phyloP scores from a whole-genome alignment of 1,140 invertebrate species.

The Drosophila lini region DNA sequence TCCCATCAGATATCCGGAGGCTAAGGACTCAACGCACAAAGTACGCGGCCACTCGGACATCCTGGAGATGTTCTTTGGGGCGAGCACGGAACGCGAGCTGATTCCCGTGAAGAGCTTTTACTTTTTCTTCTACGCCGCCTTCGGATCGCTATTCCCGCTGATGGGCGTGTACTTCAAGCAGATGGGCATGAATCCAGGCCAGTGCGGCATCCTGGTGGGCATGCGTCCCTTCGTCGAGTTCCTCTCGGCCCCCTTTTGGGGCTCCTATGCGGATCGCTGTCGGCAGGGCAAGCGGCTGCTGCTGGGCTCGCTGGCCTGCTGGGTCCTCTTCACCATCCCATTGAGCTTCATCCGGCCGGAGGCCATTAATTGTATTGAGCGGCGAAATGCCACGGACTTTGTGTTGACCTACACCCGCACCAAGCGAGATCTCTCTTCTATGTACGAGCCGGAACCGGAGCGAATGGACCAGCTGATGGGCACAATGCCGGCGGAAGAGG shows the following conservation, averaged over 20 bases:
- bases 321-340: conserved; percentile 98
- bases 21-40: conserved; percentile 95
- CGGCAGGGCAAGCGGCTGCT: conserved; percentile 94
- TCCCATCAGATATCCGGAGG: conserved; percentile 88
- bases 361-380: conserved; percentile 93
- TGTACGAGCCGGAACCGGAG: conserved; percentile 57
- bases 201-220: conserved; percentile 96
- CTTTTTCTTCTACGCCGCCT: conserved; percentile 99
- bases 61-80: conserved; percentile 92
- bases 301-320: conserved; percentile 95
- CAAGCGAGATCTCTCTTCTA: conserved; percentile 69
- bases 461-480: conserved; percentile 27
- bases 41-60: conserved; percentile 93
- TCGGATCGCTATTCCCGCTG: conserved; percentile 98
- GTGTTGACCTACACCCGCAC: conserved; percentile 75
- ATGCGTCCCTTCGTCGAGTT: conserved; percentile 98
- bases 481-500: conserved; percentile 51
- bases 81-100: conserved; percentile 92
- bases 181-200: conserved; percentile 98
- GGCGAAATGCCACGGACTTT: conserved; percentile 88
- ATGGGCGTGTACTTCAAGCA: conserved; percentile 99
- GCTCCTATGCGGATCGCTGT: conserved; percentile 96
- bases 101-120: conserved; percentile 98
- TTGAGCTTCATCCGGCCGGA: conserved; percentile 97
- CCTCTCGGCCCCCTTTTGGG: conserved; percentile 99